Evolutionary conservation across 2,113 vertebrate genomes (phyloP).

Genomic region (Catharus minimus): DNA sequence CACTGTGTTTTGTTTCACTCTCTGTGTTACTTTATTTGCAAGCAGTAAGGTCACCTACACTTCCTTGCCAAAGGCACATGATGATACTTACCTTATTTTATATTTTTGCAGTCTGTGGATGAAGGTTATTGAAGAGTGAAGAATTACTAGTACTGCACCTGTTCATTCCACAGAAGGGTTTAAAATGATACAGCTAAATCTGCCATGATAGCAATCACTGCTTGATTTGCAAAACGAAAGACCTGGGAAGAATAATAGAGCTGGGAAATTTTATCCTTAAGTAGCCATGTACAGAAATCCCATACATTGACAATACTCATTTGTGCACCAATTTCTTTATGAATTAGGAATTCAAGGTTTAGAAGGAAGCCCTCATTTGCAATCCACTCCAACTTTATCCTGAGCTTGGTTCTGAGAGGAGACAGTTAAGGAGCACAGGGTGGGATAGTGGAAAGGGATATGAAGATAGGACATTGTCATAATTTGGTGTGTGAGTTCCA

Average conservation of each 20-base stretch:
- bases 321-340: slow-evolving; percentile 48
- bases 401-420: background rate
- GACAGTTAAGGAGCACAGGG: background rate
- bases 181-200: background rate
- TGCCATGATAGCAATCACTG: background rate
- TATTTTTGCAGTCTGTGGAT: background rate
- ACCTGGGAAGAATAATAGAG: background rate
- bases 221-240: background rate
- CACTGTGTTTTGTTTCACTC: background rate
- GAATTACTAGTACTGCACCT: background rate
- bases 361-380: background rate
- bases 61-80: background rate
- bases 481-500: background rate
- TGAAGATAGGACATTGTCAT: background rate
- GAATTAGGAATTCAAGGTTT: slow-evolving; percentile 21
- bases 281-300: rapidly evolving
- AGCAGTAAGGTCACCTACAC: background rate
- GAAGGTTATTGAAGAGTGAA: background rate
- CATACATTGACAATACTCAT: background rate
- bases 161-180: background rate
- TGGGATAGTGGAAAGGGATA: background rate
- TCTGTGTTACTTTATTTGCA: background rate
- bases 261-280: background rate
- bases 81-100: background rate
- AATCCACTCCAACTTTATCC: background rate